Evolutionary conservation across 2,113 vertebrate genomes (phyloP).

Genomic region (Formicarius rufipectus): DNA sequence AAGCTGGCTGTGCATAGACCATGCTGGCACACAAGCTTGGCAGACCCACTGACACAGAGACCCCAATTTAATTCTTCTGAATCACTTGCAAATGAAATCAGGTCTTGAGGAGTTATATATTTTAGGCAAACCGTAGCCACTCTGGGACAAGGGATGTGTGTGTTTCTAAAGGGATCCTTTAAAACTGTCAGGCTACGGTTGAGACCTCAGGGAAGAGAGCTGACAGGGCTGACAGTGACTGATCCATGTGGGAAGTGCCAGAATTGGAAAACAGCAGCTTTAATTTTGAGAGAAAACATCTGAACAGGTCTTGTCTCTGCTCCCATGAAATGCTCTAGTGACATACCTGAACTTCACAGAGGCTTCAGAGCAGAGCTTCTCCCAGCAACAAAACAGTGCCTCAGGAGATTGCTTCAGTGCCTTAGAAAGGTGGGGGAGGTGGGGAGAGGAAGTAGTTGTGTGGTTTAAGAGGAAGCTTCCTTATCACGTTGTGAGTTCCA

Average conservation of each 20-base stretch:
- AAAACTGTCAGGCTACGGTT: not conserved
- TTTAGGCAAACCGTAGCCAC: not conserved
- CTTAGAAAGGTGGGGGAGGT: not conserved
- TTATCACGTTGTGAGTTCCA: not conserved
- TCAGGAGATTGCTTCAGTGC: not conserved
- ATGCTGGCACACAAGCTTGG: not conserved
- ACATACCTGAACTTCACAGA: not conserved
- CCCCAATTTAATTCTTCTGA: not conserved
- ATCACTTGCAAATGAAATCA: not conserved
- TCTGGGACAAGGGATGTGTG: not conserved
- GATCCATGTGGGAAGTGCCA: not conserved
- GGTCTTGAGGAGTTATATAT: not conserved
- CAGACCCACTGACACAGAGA: conserved; percentile 57
- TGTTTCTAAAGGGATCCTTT: not conserved
- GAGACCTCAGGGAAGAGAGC: not conserved
- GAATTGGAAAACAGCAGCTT: not conserved
- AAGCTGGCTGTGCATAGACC: not conserved
- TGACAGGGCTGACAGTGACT: not conserved
- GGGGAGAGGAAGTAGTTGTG: not conserved
- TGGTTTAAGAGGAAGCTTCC: not conserved
- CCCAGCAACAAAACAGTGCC: not conserved
- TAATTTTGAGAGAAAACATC: not conserved
- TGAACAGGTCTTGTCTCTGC: not conserved
- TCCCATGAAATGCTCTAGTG: not conserved
- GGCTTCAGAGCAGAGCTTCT: not conserved